Conservation (phyloP, 2,797 vertebrate genomes). For the Pipistrellus kuhlii region DNA sequence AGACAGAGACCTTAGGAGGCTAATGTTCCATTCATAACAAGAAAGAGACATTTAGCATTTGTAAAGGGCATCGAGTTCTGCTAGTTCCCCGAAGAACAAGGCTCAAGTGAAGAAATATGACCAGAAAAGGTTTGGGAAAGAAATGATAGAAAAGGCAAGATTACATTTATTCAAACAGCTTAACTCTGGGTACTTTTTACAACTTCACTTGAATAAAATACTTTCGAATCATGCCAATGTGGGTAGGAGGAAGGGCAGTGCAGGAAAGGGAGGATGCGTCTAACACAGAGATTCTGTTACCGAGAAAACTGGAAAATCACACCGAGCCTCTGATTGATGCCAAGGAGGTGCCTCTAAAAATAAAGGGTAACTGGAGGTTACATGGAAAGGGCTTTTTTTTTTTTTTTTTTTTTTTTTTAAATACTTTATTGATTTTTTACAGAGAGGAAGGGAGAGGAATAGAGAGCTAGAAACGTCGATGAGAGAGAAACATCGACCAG, state of each 20-base stretch:
- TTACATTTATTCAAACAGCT: conserved; percentile 64
- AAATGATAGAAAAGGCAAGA: conserved; percentile 69
- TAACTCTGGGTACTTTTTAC: conserved; percentile 72
- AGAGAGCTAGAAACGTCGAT: no score
- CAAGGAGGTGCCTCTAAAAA: conserved; percentile 78
- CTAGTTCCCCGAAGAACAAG: conserved; percentile 72
- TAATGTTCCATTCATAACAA: conserved; percentile 79
- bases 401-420: conserved; percentile 66
- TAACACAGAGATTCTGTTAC: conserved; percentile 53
- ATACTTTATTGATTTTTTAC: no score
- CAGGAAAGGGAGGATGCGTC: neutral
- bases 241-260: conserved; percentile 33
- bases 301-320: conserved; percentile 74
- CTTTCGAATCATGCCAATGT: conserved; percentile 35
- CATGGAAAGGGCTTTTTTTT: conserved; percentile 80
- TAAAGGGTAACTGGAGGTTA: conserved; percentile 85
- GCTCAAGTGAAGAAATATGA: conserved; percentile 79
- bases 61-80: conserved; percentile 81
- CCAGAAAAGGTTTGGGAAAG: conserved; percentile 72
- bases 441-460: no score
- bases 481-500: no score
- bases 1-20: conserved; percentile 77
- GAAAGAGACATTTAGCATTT: conserved; percentile 79
- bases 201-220: conserved; percentile 51
- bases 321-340: conserved; percentile 70